Base-by-base conservation (phyloP, 1,140 invertebrate genomes). In the Nebria ingens region DNA sequence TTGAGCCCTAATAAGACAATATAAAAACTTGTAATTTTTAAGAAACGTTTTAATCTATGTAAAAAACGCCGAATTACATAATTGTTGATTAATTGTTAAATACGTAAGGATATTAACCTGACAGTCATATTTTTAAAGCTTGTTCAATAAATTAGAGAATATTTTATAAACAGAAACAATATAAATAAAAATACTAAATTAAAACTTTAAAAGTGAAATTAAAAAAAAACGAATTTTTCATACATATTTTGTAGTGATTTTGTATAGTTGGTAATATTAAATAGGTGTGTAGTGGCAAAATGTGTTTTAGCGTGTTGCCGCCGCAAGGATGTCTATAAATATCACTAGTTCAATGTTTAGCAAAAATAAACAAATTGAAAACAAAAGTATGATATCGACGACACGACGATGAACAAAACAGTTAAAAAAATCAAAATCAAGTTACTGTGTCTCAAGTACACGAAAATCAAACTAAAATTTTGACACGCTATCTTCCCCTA, bases 391-490 rank as follows among this genome's bases (percentile, higher is more conserved):
- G 9, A 17, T 45, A 45, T 12, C 40, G 3, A 11, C 40, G 40
- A 17, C 9, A 4, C 15, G 6, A 45, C 9, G 3, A 45, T 45
- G 40, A 45, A 17, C 40, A 3, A 45, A 17, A 45, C 15, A 45
- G 17, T 45, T 11, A 45, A 45, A 17, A 45, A 45, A 17, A 45
- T 45, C 15, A 45, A 45, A 45, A 4, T 45, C 3, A 45, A 45
- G 17, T 34, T 34, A 34, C 25, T 9, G n/a, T 45, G 9, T 45
- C 38, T 63, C 22, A 60, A 60, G 51, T 60, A 58, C 50, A 58
- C 60, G 38, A 63, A 63, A 58, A 58, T 63, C 45, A 63, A 63
- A 55, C 58, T 60, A 20, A 63, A 63, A 60, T 51, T 51, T 51
- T 22, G 50, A 51, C 19, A 51, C 6, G 9, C 25, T n/a, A n/a